A percentile compares a stretch with the other conserved stretches of the same genome.
Evolutionary conservation across 1,140 invertebrate genomes (phyloP).

Genomic region (Papilio xuthus): DNA sequence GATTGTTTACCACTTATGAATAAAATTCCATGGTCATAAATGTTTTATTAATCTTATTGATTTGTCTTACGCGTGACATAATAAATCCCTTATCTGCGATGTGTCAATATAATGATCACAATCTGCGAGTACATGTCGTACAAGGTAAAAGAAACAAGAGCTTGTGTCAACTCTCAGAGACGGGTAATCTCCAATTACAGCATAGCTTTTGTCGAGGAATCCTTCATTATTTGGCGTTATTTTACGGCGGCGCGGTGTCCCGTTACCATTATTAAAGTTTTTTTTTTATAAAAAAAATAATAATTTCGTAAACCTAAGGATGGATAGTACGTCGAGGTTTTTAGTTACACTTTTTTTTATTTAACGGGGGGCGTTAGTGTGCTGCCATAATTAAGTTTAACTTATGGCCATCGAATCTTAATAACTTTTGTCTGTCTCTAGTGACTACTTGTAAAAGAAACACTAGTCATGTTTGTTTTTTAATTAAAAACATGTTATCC

Average conservation of each 20-base stretch:
- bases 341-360: not conserved
- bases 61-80: not conserved
- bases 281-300: too few species aligned
- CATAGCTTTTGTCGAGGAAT: conserved; percentile 10
- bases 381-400: not conserved
- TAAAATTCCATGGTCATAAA: too few species aligned
- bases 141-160: conserved; percentile 2
- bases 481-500: too few species aligned
- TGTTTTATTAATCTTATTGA: too few species aligned
- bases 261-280: not conserved
- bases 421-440: too few species aligned
- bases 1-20: too few species aligned
- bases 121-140: not conserved
- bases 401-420: too few species aligned
- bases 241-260: not conserved
- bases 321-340: too few species aligned
- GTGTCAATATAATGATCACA: not conserved
- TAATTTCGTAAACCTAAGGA: too few species aligned
- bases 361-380: too few species aligned
- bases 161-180: not conserved
- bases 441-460: too few species aligned
- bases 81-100: not conserved
- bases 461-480: too few species aligned
- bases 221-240: conserved; percentile 13
- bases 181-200: conserved; percentile 19